Percentiles rank a stretch among this genome's conserved stretches.
Conservation (phyloP, 2,797 vertebrate species). For the Periophthalmus magnuspinnatus region DNA sequence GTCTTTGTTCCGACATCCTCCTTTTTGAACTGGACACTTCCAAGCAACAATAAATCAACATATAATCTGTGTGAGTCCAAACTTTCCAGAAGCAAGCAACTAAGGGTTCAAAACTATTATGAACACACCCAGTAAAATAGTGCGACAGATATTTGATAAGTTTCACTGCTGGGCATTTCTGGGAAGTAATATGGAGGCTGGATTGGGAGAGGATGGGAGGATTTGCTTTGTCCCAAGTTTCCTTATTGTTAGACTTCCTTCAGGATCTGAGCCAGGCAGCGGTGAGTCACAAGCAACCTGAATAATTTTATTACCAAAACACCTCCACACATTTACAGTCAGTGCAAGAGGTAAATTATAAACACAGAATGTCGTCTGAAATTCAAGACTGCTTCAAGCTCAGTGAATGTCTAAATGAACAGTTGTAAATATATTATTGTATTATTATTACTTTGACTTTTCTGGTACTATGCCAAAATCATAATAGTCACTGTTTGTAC, state of each 20-base stretch:
- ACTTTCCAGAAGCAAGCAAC: neutral
- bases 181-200: slow-evolving; percentile 41
- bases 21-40: slow-evolving; percentile 32
- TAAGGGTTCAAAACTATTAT: neutral
- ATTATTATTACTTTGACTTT: no score
- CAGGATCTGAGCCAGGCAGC: slow-evolving; percentile 38
- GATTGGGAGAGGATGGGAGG: slow-evolving; percentile 63
- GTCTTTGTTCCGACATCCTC: slow-evolving; percentile 49
- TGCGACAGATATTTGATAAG: slow-evolving; percentile 36
- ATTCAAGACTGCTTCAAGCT: neutral
- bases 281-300: slow-evolving; percentile 64
- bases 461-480: neutral
- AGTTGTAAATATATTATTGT: neutral
- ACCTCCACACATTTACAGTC: slow-evolving; percentile 39
- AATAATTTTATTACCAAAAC: slow-evolving; percentile 60
- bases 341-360: slow-evolving; percentile 22
- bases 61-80: slow-evolving; percentile 51
- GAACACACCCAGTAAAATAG: slow-evolving; percentile 35
- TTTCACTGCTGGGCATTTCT: slow-evolving; percentile 44
- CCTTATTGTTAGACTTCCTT: slow-evolving; percentile 58
- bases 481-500: neutral
- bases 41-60: slow-evolving; percentile 59
- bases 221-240: slow-evolving; percentile 61
- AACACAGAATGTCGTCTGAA: neutral
- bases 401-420: neutral